Evolutionary conservation across 2,797 vertebrate genomes (phyloP).

Genomic region (Nothura maculosa): DNA sequence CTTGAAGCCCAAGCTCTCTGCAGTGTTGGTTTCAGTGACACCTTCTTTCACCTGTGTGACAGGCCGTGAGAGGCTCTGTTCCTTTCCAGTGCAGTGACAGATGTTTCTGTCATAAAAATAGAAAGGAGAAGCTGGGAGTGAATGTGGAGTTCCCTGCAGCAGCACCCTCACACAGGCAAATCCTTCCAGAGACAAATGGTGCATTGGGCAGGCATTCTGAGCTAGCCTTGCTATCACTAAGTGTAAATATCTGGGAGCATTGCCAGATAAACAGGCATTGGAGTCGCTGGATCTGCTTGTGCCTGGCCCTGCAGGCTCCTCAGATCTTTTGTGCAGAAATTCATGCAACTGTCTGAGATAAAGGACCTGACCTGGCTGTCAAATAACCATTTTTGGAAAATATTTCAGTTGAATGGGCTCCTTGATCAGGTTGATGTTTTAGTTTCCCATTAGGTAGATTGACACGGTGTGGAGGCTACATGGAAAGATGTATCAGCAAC

Average conservation of each 20-base stretch:
- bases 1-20: neutral
- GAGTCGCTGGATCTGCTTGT: fast-evolving
- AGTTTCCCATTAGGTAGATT: neutral
- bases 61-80: fast-evolving
- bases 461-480: neutral
- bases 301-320: neutral
- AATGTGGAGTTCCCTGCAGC: neutral
- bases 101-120: neutral
- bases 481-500: neutral
- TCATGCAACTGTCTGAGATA: neutral
- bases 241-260: fast-evolving
- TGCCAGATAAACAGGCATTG: neutral
- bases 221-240: neutral
- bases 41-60: fast-evolving
- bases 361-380: neutral
- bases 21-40: fast-evolving
- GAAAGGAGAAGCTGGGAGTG: neutral
- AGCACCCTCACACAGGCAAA: fast-evolving
- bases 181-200: neutral
- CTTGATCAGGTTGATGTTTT: neutral
- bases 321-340: neutral
- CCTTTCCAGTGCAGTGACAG: too few species aligned
- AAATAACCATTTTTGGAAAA: neutral
- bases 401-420: neutral
- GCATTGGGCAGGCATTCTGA: neutral